Evolutionary conservation across 2,888 invertebrate species (phyloP).

Genomic region (Crematogaster levior): DNA sequence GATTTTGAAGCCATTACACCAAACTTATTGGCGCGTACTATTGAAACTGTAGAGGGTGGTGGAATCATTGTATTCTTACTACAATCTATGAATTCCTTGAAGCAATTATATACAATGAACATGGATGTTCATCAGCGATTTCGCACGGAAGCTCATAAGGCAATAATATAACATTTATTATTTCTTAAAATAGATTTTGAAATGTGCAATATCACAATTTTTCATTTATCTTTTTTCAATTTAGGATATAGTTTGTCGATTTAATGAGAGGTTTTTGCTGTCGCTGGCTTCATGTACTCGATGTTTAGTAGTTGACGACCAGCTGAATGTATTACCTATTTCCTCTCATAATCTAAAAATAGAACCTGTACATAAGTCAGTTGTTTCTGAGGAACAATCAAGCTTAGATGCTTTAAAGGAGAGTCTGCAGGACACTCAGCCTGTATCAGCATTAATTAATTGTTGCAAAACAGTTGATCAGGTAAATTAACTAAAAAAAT

Average conservation of each 20-base stretch:
- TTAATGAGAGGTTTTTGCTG: conserved; percentile 98
- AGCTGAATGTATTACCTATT: conserved; percentile 95
- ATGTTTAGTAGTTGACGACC: conserved; percentile 97
- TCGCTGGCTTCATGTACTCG: conserved; percentile 95
- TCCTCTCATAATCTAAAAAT: conserved; percentile 95
- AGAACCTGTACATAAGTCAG: conserved; percentile 88
- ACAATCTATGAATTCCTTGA: conserved; percentile 93
- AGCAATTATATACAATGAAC: conserved; percentile 97
- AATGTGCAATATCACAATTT: conserved; percentile 1
- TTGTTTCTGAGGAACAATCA: conserved; percentile 86
- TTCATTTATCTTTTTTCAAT: conserved; percentile 24
- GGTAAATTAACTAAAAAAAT: conserved; percentile 78
- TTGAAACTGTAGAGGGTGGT: conserved; percentile 99
- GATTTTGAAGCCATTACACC: conserved; percentile 99
- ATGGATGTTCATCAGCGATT: conserved; percentile 99
- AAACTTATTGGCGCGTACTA: conserved; percentile 97
- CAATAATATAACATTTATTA: conserved; percentile 51
- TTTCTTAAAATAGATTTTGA: not conserved
- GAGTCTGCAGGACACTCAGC: conserved; percentile 95
- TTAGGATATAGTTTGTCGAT: conserved; percentile 94
- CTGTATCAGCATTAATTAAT: conserved; percentile 95
- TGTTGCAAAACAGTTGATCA: conserved; percentile 97
- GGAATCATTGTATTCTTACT: conserved; percentile 96
- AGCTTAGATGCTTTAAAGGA: conserved; percentile 92
- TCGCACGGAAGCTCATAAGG: conserved; percentile 96